Evolutionary conservation across 2,888 invertebrate genomes (phyloP).

Genomic region (Camponotus fellah): DNA sequence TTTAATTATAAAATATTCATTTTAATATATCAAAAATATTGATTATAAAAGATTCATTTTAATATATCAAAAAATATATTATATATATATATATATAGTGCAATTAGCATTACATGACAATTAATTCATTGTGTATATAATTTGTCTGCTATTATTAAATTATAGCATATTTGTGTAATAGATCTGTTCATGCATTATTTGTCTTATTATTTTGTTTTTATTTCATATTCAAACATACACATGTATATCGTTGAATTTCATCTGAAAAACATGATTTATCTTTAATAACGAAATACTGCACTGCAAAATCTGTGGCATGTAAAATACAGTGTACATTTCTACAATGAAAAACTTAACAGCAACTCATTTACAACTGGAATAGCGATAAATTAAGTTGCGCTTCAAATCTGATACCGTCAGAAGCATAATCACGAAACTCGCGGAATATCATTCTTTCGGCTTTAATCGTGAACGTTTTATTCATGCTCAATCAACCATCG

Average conservation of each 20-base stretch:
- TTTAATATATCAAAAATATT: neutral
- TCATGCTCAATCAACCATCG: slow-evolving; percentile 43
- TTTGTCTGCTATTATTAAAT: neutral
- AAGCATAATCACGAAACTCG: slow-evolving; percentile 50
- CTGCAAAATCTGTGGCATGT: slow-evolving; percentile 24
- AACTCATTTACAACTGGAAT: slow-evolving; percentile 46
- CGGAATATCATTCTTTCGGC: neutral
- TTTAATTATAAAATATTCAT: neutral
- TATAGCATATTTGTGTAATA: neutral
- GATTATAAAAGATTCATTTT: neutral
- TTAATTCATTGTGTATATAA: neutral
- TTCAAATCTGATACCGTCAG: slow-evolving; percentile 47
- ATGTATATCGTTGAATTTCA: slow-evolving; percentile 18
- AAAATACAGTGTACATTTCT: slow-evolving; percentile 9
- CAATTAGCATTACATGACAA: neutral
- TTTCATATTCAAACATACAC: neutral
- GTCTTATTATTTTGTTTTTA: neutral
- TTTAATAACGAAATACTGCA: slow-evolving; percentile 3
- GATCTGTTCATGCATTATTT: neutral
- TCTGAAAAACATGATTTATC: slow-evolving; percentile 10
- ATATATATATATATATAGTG: no score
- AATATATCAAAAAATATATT: neutral
- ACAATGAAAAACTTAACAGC: slow-evolving; percentile 31
- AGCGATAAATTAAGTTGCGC: slow-evolving; percentile 48
- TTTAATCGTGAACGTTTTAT: slow-evolving; percentile 33